Conservation (phyloP, 2,888 invertebrate species). For the Vandiemenella viatica region DNA sequence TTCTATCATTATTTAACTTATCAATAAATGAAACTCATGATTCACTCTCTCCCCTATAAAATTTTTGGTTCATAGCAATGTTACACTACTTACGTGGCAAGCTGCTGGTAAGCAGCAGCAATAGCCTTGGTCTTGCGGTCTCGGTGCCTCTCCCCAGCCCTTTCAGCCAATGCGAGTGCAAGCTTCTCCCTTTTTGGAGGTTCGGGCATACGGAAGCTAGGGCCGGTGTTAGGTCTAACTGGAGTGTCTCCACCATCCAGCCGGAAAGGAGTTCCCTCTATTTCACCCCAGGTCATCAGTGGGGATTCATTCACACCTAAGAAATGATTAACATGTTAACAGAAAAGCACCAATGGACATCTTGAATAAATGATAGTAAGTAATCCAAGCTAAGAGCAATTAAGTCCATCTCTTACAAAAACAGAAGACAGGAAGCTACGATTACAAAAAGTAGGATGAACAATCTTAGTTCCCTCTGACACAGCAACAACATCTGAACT, state of each 20-base stretch:
- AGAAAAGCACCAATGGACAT: no score
- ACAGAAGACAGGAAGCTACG: no score
- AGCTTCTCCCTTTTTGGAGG: constrained; percentile 70
- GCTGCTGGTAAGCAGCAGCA: constrained; percentile 50
- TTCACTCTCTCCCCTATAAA: no score
- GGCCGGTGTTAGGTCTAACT: constrained; percentile 41
- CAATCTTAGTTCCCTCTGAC: no score
- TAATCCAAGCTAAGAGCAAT: no score
- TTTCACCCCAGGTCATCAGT: constrained; percentile 98
- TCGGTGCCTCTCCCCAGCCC: constrained; percentile 61
- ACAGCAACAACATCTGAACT: no score
- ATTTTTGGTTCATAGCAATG: no score
- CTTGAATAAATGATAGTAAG: no score
- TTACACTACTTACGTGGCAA: constrained; percentile 39
- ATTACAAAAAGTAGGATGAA: no score
- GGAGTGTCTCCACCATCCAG: constrained; percentile 88
- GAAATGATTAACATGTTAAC: constrained; percentile 1
- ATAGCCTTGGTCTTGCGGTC: constrained; percentile 54
- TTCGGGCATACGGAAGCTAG: constrained; percentile 81
- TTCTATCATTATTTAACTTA: no score
- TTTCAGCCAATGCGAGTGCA: constrained; percentile 68
- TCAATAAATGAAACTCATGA: no score
- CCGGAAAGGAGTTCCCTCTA: constrained; percentile 92
- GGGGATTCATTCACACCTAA: constrained; percentile 68
- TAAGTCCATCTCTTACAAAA: no score